Base-by-base conservation (phyloP, 2,113 vertebrate species). In the Atractosteus spatula region DNA sequence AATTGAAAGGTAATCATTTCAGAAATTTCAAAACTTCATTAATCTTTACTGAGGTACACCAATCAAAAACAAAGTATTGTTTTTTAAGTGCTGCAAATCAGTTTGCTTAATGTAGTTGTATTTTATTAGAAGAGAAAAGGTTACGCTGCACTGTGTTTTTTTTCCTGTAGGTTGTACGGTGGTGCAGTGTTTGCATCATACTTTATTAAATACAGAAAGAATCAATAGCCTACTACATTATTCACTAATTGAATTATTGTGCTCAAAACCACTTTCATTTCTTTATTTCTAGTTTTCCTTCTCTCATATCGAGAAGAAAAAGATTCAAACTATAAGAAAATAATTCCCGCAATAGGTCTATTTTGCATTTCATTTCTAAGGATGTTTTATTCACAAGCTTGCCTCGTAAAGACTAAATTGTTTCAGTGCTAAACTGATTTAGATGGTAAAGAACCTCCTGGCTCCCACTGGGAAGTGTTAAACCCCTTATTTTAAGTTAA, bases 401-500 rank as follows among this genome's bases (percentile, higher is more conserved):
- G 78, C 78, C 81, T 91, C 77, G 87, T 84, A 92, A 91, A 92
- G 79, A 64, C 79, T 81, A 81, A 78, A 86, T 87, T 91, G 78
- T 91, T 92, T 89, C 77, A 85, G 67, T 86, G 85, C 77, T 90
- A 79, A 87, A 81, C 78, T 88, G 83, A 89, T 92, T 88, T 89
- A 78, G 64, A 72, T 66, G 76, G 72, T 80, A 68, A 55, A 66
- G 70, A 72, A 82, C 72, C 75, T 72, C 76, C 45, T 72, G 29
- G 83, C 86, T 83, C 86, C 83, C 87, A 78, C 62, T 11, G 73
- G 82, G 82, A 87, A 90, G 79, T 86, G 83, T 74, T 90, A 89
- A 93, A 92, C 78, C 83, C 91, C 70, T 91, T 92, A 91, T 89
- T 94, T 92, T 78, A 84, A 89, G 67, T 80, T 90, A 90, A 94